phyloP scores from a whole-genome alignment of 2,113 vertebrate species.

The Colinus virginianus region DNA sequence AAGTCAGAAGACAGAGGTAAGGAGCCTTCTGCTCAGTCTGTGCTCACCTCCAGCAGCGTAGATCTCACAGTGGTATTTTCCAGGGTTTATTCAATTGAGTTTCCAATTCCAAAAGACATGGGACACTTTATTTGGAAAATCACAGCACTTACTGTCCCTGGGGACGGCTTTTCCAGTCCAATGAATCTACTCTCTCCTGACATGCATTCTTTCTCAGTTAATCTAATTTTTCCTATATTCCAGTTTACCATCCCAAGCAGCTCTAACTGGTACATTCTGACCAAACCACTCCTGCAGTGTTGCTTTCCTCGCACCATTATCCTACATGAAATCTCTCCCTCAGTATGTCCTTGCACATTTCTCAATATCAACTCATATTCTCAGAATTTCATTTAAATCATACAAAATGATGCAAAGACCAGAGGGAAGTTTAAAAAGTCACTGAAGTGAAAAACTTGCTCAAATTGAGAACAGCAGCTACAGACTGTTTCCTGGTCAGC shows the following conservation, averaged over 20 bases:
- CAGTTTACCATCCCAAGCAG: background rate
- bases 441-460: constrained; percentile 17
- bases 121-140: background rate
- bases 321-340: background rate
- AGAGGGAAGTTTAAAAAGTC: constrained; percentile 27
- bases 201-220: background rate
- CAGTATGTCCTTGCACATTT: constrained; percentile 20
- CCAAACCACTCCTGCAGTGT: background rate
- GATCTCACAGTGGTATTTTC: background rate
- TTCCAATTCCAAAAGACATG: background rate
- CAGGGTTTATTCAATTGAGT: background rate
- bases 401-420: constrained; percentile 9
- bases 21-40: background rate
- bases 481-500: constrained; percentile 34
- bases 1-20: background rate
- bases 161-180: background rate
- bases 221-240: background rate
- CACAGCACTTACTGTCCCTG: background rate
- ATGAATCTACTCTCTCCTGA: background rate
- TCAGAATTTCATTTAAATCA: constrained; percentile 26
- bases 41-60: background rate
- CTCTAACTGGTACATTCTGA: background rate
- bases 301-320: background rate
- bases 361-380: background rate
- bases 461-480: background rate